Evolutionary conservation across 1,140 invertebrate genomes (phyloP), one percentile per base, ranked within the genome.

Genomic region (Potamilus streckersoni): DNA sequence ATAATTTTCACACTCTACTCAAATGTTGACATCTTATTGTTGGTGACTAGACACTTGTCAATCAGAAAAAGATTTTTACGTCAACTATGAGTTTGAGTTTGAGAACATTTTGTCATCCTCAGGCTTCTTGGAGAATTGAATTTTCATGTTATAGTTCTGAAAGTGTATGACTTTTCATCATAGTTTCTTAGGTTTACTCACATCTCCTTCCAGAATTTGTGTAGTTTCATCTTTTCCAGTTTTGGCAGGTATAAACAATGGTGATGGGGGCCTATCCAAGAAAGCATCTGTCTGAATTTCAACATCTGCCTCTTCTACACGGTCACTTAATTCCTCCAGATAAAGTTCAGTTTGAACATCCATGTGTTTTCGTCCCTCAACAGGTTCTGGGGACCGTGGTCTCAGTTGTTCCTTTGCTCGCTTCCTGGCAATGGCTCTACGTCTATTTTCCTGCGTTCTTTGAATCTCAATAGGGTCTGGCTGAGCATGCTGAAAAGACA

Each of bases 231-330:
- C 96, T 49, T 93, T 90, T 49, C 96, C 96, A 74, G 93, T 93
- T 90, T 95, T 96, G 60, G 93, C 92, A 14, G 95, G 94, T 73
- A 94, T 92, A 86, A 94, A 95, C 5, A 93, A 87, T 0, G 96
- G 96, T 63, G 90, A 87, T 67, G 91, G 86, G 2, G 96, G 95
- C 81, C 94, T 91, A 85, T 97, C 95, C 31, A 95, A 86, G 88
- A 95, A 95, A 74, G 95, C 92, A 90, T 97, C 96, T 6, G 96
- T 97, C 88, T 97, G 96, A 55, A 94, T 94, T 76, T 93, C 93
- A 20, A 93, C 92, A 82, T 95, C 93, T 60, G 92, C 90, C 85
- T 95, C 94, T 79, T 91, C 63, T 23, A 90, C 86, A 58, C 89
- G 79, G 74, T 89, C 88, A 84, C 87, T 91, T 85, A 95, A 92